Evolutionary conservation across 2,888 invertebrate genomes (phyloP).

Genomic region (Anorthoa munda): DNA sequence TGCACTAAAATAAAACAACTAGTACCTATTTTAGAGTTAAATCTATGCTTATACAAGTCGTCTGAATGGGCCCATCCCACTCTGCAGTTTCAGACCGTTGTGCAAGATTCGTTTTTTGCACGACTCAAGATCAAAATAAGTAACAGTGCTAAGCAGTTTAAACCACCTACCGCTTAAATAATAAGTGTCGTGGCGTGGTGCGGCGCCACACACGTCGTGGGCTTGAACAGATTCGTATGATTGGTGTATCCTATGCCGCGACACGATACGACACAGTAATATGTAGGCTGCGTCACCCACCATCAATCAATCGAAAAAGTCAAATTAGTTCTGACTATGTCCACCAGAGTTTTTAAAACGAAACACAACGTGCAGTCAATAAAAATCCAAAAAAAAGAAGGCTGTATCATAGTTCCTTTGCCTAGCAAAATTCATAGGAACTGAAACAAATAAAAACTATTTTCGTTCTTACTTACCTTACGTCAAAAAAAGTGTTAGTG

Average conservation of each 20-base stretch:
- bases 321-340: conserved; percentile 11
- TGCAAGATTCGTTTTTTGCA: not conserved
- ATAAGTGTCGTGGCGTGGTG: no score
- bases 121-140: not conserved
- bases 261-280: no score
- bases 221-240: no score
- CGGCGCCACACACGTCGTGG: no score
- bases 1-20: no score
- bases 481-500: conserved; percentile 87
- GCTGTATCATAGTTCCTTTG: conserved; percentile 63
- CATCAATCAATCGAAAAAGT: not conserved
- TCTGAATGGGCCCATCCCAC: no score
- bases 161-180: no score
- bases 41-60: no score
- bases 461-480: conserved; percentile 78
- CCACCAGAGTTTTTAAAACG: conserved; percentile 16
- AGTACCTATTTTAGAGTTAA: no score
- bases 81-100: no score
- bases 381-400: conserved; percentile 30
- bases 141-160: not conserved
- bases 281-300: not conserved
- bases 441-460: conserved; percentile 71
- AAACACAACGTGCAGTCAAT: conserved; percentile 4
- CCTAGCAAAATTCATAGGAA: conserved; percentile 55
- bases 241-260: no score